These are phyloP conservation scores for Hesperia comma DNA, from an alignment of 2,888 invertebrate genomes.

Conservation along the genomic window DNA sequence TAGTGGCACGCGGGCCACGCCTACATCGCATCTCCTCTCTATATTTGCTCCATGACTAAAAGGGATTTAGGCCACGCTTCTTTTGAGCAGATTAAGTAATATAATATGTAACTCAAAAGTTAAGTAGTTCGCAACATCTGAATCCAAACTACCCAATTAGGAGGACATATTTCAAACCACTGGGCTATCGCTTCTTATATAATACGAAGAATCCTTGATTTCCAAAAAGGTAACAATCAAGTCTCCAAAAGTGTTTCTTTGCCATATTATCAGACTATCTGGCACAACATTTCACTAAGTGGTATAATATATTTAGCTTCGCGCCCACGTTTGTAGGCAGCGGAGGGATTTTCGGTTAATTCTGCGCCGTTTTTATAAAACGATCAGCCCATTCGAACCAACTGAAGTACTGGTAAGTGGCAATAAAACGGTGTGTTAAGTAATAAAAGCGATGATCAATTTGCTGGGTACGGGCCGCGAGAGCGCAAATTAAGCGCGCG, in stretches of 20 bases:
- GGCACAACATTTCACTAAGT: constrained; percentile 31
- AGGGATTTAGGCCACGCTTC: too few relatives aligned
- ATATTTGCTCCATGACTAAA: too few relatives aligned
- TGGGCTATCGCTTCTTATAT: neutral
- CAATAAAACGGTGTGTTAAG: constrained; percentile 47
- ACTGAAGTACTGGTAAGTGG: constrained; percentile 37
- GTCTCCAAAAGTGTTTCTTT: constrained; percentile 20
- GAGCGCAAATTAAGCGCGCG: constrained; percentile 54
- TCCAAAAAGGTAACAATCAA: constrained; percentile 9
- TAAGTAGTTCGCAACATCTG: too few relatives aligned
- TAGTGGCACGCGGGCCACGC: too few relatives aligned
- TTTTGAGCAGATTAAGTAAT: too few relatives aligned
- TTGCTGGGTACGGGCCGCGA: constrained; percentile 49
- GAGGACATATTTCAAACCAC: neutral
- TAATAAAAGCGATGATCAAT: constrained; percentile 57
- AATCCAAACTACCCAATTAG: too few relatives aligned
- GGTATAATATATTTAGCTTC: constrained; percentile 26
- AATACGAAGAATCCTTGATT: constrained; percentile 13
- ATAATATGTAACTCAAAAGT: too few relatives aligned
- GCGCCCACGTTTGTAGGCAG: constrained; percentile 23
- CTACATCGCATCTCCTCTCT: too few relatives aligned
- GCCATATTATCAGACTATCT: constrained; percentile 14
- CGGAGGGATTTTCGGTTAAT: constrained; percentile 28
- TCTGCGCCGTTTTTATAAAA: constrained; percentile 30
- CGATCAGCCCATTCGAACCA: constrained; percentile 31